Evolutionary conservation across 2,113 vertebrate genomes (phyloP).

Genomic region (Tapirus terrestris): DNA sequence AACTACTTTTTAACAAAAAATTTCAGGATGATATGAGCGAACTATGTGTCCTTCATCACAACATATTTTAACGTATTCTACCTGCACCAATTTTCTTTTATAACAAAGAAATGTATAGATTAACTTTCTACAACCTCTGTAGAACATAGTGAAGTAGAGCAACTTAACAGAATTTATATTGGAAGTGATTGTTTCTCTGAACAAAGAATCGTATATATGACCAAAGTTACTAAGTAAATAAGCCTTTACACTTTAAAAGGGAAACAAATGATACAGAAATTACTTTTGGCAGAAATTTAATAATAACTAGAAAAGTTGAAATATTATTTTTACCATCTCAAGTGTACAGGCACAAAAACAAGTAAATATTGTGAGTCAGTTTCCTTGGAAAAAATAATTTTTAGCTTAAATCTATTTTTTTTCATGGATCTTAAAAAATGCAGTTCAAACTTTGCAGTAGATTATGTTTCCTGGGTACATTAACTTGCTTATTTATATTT

Average conservation of each 20-base stretch:
- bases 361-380: neutral
- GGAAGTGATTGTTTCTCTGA: neutral
- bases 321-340: neutral
- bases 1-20: neutral
- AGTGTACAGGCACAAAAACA: neutral
- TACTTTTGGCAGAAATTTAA: neutral
- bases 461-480: neutral
- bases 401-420: neutral
- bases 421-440: neutral
- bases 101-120: neutral
- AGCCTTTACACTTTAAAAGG: neutral
- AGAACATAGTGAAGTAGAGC: neutral
- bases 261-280: neutral
- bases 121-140: neutral
- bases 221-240: neutral
- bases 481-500: constrained; percentile 16
- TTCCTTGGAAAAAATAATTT: neutral
- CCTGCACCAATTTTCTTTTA: neutral
- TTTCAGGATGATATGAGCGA: neutral
- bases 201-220: neutral
- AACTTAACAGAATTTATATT: neutral
- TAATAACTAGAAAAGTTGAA: neutral
- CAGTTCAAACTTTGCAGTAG: neutral
- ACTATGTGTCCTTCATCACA: neutral
- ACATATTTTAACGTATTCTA: neutral